A percentile compares a stretch with the other conserved stretches of the same genome.
These are phyloP conservation scores for Tenrec ecaudatus DNA, from an alignment of 2,113 vertebrate genomes.

Conservation along the genomic window DNA sequence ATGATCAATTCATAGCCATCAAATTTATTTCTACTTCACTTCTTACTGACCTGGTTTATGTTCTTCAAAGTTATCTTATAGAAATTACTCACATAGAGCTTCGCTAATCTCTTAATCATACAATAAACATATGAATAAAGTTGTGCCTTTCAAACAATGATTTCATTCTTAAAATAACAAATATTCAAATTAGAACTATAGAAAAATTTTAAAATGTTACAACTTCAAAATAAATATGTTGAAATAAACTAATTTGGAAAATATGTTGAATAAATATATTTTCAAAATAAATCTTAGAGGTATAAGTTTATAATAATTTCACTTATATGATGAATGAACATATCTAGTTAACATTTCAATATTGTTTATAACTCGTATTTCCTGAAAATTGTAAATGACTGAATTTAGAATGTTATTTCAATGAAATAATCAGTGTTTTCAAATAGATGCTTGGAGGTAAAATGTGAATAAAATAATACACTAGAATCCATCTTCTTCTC, in stretches of 20 bases:
- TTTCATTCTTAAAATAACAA: constrained; percentile 4
- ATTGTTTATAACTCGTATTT: neutral
- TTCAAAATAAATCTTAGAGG: neutral
- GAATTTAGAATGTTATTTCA: neutral
- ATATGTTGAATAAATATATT: neutral
- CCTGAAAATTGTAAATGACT: neutral
- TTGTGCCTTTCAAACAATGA: neutral
- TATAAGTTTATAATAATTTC: neutral
- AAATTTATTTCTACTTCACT: too few relatives aligned
- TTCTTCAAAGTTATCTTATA: neutral
- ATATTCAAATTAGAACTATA: neutral
- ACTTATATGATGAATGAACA: neutral
- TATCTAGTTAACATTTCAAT: neutral
- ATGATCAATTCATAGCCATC: neutral
- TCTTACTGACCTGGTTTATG: neutral
- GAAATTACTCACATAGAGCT: neutral
- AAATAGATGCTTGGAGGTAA: neutral
- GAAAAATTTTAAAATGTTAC: too few relatives aligned
- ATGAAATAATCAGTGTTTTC: neutral
- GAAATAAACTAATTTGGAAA: neutral
- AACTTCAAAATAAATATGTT: neutral
- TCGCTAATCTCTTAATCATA: too few relatives aligned
- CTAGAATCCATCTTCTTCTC: too few relatives aligned
- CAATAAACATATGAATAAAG: neutral
- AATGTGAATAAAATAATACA: neutral